A percentile compares a stretch with the other conserved stretches of the same genome.
Conservation (phyloP, 2,113 vertebrate species). For the Sisor rabdophorus region DNA sequence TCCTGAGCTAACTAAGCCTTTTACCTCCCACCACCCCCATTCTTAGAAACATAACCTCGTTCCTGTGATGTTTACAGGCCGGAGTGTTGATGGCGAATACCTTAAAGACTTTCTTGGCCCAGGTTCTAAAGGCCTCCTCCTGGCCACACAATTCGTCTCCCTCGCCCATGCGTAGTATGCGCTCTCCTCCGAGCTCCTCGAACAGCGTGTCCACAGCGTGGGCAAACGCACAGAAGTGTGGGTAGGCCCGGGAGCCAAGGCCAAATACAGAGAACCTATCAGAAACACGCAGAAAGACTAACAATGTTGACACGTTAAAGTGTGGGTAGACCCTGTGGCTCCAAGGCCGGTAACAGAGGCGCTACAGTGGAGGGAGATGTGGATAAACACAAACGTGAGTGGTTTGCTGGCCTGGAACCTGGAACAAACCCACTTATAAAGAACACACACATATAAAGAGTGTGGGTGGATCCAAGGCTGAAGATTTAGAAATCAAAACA, state of each 20-base stretch:
- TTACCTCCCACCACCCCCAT: too few species aligned
- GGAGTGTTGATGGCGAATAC: conserved; percentile 60
- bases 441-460: neutral
- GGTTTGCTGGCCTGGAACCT: conserved; percentile 1
- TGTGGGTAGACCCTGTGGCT: conserved; percentile 24
- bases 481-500: neutral
- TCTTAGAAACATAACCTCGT: too few species aligned
- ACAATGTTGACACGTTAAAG: conserved; percentile 19
- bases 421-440: conserved; percentile 14
- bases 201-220: conserved; percentile 94
- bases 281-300: conserved; percentile 18
- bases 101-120: conserved; percentile 99
- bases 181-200: conserved; percentile 92
- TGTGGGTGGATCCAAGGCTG: conserved; percentile 19
- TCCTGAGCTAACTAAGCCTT: too few species aligned
- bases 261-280: conserved; percentile 93
- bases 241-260: conserved; percentile 93
- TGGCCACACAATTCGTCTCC: conserved; percentile 97
- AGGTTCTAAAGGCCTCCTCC: conserved; percentile 96
- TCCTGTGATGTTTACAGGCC: neutral
- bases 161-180: conserved; percentile 96
- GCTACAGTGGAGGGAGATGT: neutral
- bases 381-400: conserved; percentile 6
- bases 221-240: conserved; percentile 97
- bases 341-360: conserved; percentile 15